These are phyloP conservation scores for Eupithecia centaureata DNA, from an alignment of 2,888 invertebrate species.

Conservation along the genomic window DNA sequence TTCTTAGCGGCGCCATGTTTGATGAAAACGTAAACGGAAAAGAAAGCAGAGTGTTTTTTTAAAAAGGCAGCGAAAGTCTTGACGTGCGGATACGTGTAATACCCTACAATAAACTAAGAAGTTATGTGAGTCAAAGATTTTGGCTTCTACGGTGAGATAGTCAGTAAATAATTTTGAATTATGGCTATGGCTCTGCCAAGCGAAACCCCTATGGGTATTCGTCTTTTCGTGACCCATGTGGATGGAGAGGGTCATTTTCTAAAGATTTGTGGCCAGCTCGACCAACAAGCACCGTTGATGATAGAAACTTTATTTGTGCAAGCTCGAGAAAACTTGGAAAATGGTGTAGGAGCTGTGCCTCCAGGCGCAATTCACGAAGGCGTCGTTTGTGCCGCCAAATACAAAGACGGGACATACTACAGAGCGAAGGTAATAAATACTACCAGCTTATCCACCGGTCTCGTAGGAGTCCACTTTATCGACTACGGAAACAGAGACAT, in stretches of 20 bases:
- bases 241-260: conserved; percentile 88
- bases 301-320: conserved; percentile 80
- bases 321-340: conserved; percentile 71
- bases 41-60: conserved; percentile 70
- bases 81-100: conserved; percentile 47
- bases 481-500: conserved; percentile 87
- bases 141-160: conserved; percentile 33
- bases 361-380: conserved; percentile 80
- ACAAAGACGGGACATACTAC: conserved; percentile 86
- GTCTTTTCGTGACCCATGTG: conserved; percentile 86
- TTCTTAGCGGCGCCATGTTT: conserved; percentile 65
- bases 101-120: conserved; percentile 44
- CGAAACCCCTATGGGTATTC: conserved; percentile 69
- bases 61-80: conserved; percentile 54
- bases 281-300: conserved; percentile 81
- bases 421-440: conserved; percentile 85
- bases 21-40: conserved; percentile 75
- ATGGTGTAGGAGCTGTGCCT: conserved; percentile 75
- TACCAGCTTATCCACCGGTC: conserved; percentile 73
- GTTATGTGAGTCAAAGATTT: conserved; percentile 61
- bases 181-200: conserved; percentile 65
- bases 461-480: conserved; percentile 87
- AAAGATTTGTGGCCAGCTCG: conserved; percentile 89
- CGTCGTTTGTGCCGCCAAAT: conserved; percentile 86
- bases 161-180: conserved; percentile 35